A percentile compares a stretch with the other conserved stretches of the same genome.
These are phyloP conservation scores for Papilio helenus DNA, from an alignment of 1,140 invertebrate species.

Conservation along the genomic window DNA sequence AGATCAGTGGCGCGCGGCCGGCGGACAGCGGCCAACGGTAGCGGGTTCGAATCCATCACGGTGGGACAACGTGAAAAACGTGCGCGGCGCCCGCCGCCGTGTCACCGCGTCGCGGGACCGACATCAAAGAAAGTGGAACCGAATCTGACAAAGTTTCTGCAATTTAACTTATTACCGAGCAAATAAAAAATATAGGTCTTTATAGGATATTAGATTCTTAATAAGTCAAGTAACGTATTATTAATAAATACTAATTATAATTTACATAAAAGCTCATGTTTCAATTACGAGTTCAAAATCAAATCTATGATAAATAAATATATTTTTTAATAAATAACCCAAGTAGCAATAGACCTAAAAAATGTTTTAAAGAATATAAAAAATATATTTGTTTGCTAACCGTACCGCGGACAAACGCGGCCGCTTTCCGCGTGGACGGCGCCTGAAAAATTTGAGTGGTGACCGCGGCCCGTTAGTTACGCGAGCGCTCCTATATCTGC, in stretches of 20 bases:
- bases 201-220: no score
- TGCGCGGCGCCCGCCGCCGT: conserved; percentile 55
- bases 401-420: conserved; percentile 51
- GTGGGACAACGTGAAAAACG: conserved; percentile 57
- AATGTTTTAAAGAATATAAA: neutral
- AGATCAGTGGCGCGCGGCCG: conserved; percentile 45
- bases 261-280: no score
- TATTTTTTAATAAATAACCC: no score
- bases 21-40: conserved; percentile 38
- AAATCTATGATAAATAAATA: no score
- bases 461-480: conserved; percentile 49
- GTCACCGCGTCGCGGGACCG: conserved; percentile 48
- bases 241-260: no score
- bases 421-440: conserved; percentile 57
- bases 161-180: no score
- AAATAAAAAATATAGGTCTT: no score
- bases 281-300: no score
- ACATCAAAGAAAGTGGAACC: conserved; percentile 39
- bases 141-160: no score
- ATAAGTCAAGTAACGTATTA: no score
- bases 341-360: neutral
- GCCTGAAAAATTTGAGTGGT: conserved; percentile 59
- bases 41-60: conserved; percentile 52
- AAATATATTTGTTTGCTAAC: conserved; percentile 43
- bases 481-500: conserved; percentile 33